Evolutionary conservation across 2,113 vertebrate genomes (phyloP), one percentile per base, ranked within the genome.

Genomic region (Herpetotheres cachinnans): DNA sequence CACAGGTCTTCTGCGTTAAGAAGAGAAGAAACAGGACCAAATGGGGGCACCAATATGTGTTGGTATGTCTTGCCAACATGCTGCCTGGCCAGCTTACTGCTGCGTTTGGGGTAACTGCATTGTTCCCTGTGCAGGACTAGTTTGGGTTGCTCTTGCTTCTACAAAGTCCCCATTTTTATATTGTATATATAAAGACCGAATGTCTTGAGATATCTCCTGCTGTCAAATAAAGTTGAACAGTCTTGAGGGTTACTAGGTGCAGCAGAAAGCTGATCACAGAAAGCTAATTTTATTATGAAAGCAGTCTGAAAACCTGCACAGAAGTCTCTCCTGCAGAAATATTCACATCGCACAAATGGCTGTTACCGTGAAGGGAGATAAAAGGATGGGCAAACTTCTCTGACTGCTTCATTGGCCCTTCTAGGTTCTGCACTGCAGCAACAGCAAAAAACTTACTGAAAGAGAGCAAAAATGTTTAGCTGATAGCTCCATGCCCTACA

Each of bases 1-100:
- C 8, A 8, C 3, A 56, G n/a, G 12, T 18, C 4, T 14, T 6
- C 5, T 67, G 13, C 22, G 10, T 26, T 65, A 40, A 46, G 58
- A 69, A 67, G 46, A 65, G 30, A 66, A 83, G 40, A 74, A 81
- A 38, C 3, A 74, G 38, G 44, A 56, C 1, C 7, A 65, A 74
- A 40, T 2, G 3, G 18, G 79, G 56, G 88, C 49, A 76, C n/a
- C 7, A 42, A 3, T 38, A 67, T 42, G 27, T 54, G 49, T 81
- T 0, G 0, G 27, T 17, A 29, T 16, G 30, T 25, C 50, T 40
- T 74, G 17, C 46, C n/a, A 62, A 42, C 12, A 6, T n/a, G 38
- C 38, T 91, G n/a, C 34, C 24, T 58, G 55, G 6, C 16, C 36
- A 3, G 2, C 55, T 54, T n/a, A 27, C 44, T 71, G 25, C 61